These are phyloP conservation scores for Maccullochella peelii DNA, from an alignment of 2,113 vertebrate species.

Conservation along the genomic window DNA sequence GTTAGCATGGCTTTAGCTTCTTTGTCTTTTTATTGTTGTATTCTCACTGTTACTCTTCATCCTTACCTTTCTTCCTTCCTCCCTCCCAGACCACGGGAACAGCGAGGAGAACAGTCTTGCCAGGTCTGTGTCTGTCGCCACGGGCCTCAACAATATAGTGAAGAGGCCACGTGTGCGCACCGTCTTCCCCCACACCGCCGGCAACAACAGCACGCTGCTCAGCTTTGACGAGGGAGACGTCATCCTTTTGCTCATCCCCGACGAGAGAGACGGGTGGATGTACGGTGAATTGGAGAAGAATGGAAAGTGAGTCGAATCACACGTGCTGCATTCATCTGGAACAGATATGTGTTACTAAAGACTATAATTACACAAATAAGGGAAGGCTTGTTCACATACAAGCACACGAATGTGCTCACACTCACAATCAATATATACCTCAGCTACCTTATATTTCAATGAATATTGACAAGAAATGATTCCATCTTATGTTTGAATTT, in stretches of 20 bases:
- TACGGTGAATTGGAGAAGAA: slow-evolving; percentile 92
- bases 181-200: slow-evolving; percentile 93
- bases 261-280: slow-evolving; percentile 96
- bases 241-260: slow-evolving; percentile 91
- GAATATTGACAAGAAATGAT: neutral
- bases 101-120: slow-evolving; percentile 85
- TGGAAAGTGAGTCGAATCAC: slow-evolving; percentile 86
- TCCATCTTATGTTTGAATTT: neutral
- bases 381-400: neutral
- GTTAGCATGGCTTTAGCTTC: neutral
- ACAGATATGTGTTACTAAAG: neutral
- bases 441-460: neutral
- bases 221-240: slow-evolving; percentile 94
- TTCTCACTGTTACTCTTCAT: neutral
- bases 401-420: neutral
- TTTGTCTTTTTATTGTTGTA: neutral
- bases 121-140: slow-evolving; percentile 91
- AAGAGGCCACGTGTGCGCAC: slow-evolving; percentile 92
- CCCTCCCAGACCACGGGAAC: slow-evolving; percentile 53
- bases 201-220: slow-evolving; percentile 89
- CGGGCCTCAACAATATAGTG: slow-evolving; percentile 91
- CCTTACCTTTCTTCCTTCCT: too few species aligned
- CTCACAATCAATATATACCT: neutral
- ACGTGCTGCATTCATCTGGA: neutral
- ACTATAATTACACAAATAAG: neutral